Base-by-base conservation (phyloP, 2,888 invertebrate species). In the Lasioglossum leucozonium region DNA sequence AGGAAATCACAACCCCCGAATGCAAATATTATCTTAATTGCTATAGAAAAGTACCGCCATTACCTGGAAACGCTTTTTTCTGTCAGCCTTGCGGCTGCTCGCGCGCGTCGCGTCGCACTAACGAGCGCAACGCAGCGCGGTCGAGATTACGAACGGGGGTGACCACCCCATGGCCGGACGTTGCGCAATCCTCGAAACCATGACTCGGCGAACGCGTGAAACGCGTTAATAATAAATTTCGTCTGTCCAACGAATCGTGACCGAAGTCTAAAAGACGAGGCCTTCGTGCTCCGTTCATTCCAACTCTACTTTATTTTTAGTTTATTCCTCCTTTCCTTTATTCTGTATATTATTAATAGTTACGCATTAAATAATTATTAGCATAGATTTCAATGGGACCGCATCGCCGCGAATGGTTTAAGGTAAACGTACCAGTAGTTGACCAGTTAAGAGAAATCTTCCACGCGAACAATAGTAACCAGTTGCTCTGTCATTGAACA, bases 11-110 rank as follows among this genome's bases (percentile, higher is more conserved):
- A 92, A 94, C 94, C 93, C 93, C 91, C 90, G 89, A 94, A 94
- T 94, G 94, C 94, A 94, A 95, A 95, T 95, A 94, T 94, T 95
- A 93, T 94, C 94, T 94, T 94, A 94, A 94, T 94, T 94, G 93
- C 92, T 91, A 90, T 88, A 89, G 91, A 93, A 93, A 93, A 92
- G 85, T 89, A 90, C 88, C 87, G 87, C 79, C 90, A 85, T 91
- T 89, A 89, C 85, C 82, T 87, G 87, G 82, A 91, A 90, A 89
- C 84, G 86, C 77, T 82, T 86, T 87, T 86, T 85, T 82, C 76
- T 82, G 84, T 84, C 73, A 65, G 72, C 44, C 55, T 65, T 62
- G 75, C n/a, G 81, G 71, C 30, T 34, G 76, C 37, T 30, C 30
- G 62, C 62, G 26, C 58, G 58, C 58, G 26, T 26, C 26, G 37